Conservation (phyloP, 1,140 invertebrate species). For the Temnothorax curvispinosus region DNA sequence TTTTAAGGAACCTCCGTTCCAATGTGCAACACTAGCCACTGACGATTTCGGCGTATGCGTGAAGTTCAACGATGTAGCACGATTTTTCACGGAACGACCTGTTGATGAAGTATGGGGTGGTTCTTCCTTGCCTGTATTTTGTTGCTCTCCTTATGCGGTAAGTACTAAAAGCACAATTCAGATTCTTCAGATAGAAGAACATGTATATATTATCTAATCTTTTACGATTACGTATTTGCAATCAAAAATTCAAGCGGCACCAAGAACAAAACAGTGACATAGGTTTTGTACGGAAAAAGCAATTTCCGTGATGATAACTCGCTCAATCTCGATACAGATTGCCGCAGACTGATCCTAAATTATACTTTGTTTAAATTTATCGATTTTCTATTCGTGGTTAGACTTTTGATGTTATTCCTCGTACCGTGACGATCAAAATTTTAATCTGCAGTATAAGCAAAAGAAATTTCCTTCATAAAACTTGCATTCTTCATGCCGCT, state of each 20-base stretch:
- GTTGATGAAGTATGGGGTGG: conserved; percentile 77
- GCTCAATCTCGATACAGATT: neutral
- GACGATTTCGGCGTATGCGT: conserved; percentile 28
- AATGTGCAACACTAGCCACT: conserved; percentile 40
- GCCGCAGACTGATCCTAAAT: conserved; percentile 6
- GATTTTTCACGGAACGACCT: conserved; percentile 61
- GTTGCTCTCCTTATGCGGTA: conserved; percentile 74
- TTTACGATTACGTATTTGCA: no score
- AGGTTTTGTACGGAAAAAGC: neutral
- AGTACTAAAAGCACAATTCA: conserved; percentile 20
- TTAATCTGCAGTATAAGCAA: conserved; percentile 1
- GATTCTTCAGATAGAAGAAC: no score
- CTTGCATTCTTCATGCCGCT: conserved; percentile 12
- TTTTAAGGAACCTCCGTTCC: neutral
- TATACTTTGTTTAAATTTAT: conserved; percentile 39
- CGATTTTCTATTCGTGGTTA: conserved; percentile 21
- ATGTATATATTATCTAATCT: no score
- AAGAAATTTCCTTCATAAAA: conserved; percentile 11
- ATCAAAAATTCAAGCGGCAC: conserved; percentile 7
- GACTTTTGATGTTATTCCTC: neutral
- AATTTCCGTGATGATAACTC: conserved; percentile 19
- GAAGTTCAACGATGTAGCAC: conserved; percentile 63
- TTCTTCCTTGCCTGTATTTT: conserved; percentile 73
- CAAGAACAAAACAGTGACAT: neutral
- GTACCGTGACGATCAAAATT: neutral